Evolutionary conservation across 2,797 vertebrate species (phyloP), one percentile per base, ranked within the genome.

Genomic region (Acrossocheilus wenchowensis): DNA sequence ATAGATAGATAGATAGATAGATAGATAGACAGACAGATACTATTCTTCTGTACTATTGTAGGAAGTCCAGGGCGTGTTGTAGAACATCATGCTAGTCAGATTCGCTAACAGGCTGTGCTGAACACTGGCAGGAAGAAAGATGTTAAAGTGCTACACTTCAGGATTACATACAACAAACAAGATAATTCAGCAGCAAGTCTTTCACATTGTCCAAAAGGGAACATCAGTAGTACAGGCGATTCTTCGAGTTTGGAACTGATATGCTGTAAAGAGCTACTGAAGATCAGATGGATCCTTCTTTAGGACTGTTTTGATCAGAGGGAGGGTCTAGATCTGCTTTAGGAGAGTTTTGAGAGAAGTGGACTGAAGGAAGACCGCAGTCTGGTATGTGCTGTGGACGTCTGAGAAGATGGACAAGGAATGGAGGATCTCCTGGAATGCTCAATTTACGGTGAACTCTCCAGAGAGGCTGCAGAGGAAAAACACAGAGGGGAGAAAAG

Each of bases 381-480:
- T 78, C 88, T 88, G 84, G 50, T 79, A 26, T 86, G 80, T 82
- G 83, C 78, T 85, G 85, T 83, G 79, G 73, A 82, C 73, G n/a
- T 39, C 41, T 41, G 39, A 82, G 82, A 72, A 75, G 81, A 86
- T 41, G 73, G 34, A 85, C 4, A 36, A n/a, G 57, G 74, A 9
- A 81, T 34, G 45, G 79, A 45, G 69, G 81, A 68, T 48, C 72
- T 88, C 69, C 89, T 41, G 86, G 87, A 91, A 85, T 43, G 14
- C 80, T 86, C 91, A 91, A 92, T 93, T 84, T 94, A 95, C 1
- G 95, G 94, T 68, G 92, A 91, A 90, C 94, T 95, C 93, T 96
- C 95, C 94, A 96, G 91, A 74, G 95, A 96, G n/a, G 94, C 95
- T 96, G 93, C 84, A 90, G 87, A 82, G 68, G 21, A 79, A 48